These are phyloP conservation scores for Tigriopus californicus DNA, from an alignment of 2,888 invertebrate species.

Conservation along the genomic window DNA sequence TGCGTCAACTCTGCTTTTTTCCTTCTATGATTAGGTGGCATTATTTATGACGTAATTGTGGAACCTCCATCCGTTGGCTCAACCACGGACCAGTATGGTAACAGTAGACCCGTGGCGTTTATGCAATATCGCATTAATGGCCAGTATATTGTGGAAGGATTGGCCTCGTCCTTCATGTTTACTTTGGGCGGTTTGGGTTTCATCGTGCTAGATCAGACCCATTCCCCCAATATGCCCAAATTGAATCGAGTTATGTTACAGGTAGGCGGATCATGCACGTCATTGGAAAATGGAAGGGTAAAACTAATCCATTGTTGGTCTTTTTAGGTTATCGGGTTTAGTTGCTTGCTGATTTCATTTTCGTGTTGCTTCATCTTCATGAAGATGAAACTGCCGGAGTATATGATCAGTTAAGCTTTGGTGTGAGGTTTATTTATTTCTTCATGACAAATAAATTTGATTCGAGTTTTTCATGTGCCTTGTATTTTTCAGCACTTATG, in stretches of 20 bases:
- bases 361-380: constrained; percentile 93
- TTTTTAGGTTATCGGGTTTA: constrained; percentile 40
- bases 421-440: too few species aligned
- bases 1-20: too few species aligned
- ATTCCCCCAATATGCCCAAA: constrained; percentile 71
- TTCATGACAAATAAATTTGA: too few species aligned
- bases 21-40: constrained; percentile 41
- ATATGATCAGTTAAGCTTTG: constrained; percentile 5
- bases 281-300: constrained; percentile 33
- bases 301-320: neutral
- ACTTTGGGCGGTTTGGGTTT: constrained; percentile 89
- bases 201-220: constrained; percentile 84
- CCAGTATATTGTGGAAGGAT: constrained; percentile 97
- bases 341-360: constrained; percentile 80
- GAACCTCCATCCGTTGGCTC: constrained; percentile 96
- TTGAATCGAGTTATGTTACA: constrained; percentile 73
- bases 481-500: too few species aligned
- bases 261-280: too few species aligned
- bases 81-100: constrained; percentile 92
- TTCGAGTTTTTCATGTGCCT: too few species aligned
- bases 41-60: constrained; percentile 97
- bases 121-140: constrained; percentile 98
- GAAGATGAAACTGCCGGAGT: constrained; percentile 83
- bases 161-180: constrained; percentile 92
- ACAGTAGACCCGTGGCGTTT: constrained; percentile 74